These are phyloP conservation scores for Heliconius ismenius DNA, from an alignment of 2,888 invertebrate genomes.

Conservation along the genomic window DNA sequence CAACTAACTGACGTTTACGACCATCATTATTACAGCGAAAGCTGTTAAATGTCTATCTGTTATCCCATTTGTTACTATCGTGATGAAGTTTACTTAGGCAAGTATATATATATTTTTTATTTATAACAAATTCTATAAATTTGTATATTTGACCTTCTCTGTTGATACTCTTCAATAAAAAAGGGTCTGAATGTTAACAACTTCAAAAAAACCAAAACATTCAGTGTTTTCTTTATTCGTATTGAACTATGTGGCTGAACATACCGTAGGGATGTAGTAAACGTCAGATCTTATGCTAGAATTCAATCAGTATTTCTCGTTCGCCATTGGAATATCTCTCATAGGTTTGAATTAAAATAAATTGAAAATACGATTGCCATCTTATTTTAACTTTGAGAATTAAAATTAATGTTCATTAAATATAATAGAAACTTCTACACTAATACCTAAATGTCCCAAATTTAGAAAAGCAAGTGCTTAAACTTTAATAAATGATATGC, in stretches of 20 bases:
- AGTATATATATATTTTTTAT: neutral
- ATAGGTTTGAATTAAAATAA: neutral
- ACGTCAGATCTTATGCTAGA: slow-evolving; percentile 27
- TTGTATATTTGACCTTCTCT: neutral
- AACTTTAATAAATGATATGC: slow-evolving; percentile 44
- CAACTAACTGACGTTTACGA: slow-evolving; percentile 8
- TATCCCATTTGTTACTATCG: slow-evolving; percentile 1
- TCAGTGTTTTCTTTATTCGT: slow-evolving; percentile 26
- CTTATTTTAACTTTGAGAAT: neutral
- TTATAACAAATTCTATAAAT: neutral
- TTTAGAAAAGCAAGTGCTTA: neutral
- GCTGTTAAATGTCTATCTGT: slow-evolving; percentile 7
- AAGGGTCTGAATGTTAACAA: neutral
- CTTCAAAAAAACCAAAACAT: slow-evolving; percentile 17
- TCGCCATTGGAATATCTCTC: neutral
- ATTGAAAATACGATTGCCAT: neutral
- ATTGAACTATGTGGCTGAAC: slow-evolving; percentile 28
- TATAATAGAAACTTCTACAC: neutral
- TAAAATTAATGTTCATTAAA: neutral
- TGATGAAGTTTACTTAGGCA: slow-evolving; percentile 1
- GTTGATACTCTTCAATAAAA: neutral
- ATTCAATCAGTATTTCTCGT: slow-evolving; percentile 29
- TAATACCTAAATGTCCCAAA: neutral
- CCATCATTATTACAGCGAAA: slow-evolving; percentile 19
- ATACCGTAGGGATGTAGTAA: slow-evolving; percentile 28